These are phyloP conservation scores for Leptothorax acervorum DNA, from an alignment of 2,888 invertebrate genomes.

Conservation along the genomic window DNA sequence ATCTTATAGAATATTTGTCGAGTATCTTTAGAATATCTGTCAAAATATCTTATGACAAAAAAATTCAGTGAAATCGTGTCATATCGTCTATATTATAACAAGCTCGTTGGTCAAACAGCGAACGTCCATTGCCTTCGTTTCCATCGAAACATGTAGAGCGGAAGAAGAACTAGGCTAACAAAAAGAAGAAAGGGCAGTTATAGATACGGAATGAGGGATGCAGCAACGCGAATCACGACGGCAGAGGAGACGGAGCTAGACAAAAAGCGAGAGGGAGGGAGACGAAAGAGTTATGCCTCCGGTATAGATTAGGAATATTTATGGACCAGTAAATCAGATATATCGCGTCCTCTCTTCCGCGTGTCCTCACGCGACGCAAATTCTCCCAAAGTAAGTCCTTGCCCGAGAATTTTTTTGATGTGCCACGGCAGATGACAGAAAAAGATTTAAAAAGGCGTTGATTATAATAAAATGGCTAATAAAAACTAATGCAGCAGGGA, in stretches of 20 bases:
- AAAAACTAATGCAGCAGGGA: not conserved
- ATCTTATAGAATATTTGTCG: not conserved
- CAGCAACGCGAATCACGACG: slow-evolving; percentile 46
- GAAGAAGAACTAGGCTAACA: slow-evolving; percentile 57
- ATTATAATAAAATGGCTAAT: slow-evolving; percentile 43
- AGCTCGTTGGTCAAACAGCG: slow-evolving; percentile 28
- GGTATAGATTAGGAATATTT: slow-evolving; percentile 82
- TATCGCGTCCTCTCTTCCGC: slow-evolving; percentile 73
- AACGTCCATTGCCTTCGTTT: slow-evolving; percentile 3
- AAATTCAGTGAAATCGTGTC: not conserved
- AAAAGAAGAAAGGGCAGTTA: slow-evolving; percentile 55
- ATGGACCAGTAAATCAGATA: slow-evolving; percentile 82
- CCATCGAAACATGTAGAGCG: slow-evolving; percentile 58
- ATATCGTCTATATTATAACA: slow-evolving; percentile 6
- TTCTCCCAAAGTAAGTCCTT: slow-evolving; percentile 75
- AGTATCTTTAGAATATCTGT: not conserved
- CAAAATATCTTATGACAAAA: not conserved
- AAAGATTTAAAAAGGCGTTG: slow-evolving; percentile 19
- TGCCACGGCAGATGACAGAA: not conserved
- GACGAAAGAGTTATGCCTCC: slow-evolving; percentile 63
- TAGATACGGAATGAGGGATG: slow-evolving; percentile 28
- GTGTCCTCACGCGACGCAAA: slow-evolving; percentile 70
- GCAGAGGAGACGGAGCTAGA: slow-evolving; percentile 53
- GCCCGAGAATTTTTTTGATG: slow-evolving; percentile 5
- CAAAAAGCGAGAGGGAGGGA: slow-evolving; percentile 51